phyloP scores from a whole-genome alignment of 2,797 vertebrate genomes.

The Phataginus tetradactyla region DNA sequence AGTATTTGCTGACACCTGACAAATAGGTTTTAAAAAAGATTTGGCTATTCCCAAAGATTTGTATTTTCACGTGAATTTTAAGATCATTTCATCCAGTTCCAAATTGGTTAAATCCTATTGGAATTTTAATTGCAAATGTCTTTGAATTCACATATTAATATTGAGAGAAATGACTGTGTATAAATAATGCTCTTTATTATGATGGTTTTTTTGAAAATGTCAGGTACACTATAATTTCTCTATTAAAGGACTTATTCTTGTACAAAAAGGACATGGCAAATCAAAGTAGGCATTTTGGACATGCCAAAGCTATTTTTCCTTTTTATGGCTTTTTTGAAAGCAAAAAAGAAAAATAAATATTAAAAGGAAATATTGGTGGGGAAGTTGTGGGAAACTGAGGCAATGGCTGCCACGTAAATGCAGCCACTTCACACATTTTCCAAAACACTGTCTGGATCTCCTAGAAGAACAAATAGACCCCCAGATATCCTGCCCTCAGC shows the following conservation, averaged over 20 bases:
- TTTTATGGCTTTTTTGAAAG: neutral
- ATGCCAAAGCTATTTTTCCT: neutral
- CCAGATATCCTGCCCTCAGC: neutral
- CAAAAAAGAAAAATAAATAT: neutral
- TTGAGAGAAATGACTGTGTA: neutral
- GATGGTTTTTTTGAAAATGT: constrained; percentile 30
- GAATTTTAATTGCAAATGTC: constrained; percentile 22
- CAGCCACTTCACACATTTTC: neutral
- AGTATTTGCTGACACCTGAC: constrained; percentile 34
- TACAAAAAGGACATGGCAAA: neutral
- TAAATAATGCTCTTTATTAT: constrained; percentile 3
- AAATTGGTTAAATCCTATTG: constrained; percentile 17
- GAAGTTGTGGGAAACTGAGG: neutral
- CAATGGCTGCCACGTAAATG: too few relatives aligned
- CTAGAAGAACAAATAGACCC: neutral
- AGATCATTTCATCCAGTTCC: constrained; percentile 8
- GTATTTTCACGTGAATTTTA: constrained; percentile 7
- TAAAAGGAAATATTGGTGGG: neutral
- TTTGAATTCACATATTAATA: constrained; percentile 10
- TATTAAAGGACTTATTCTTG: neutral
- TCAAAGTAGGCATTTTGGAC: neutral
- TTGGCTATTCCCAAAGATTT: constrained; percentile 28
- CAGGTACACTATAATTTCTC: neutral
- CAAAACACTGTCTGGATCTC: accelerated
- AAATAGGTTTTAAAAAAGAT: neutral